Evolutionary conservation across 2,888 invertebrate genomes (phyloP).

Genomic region (Ectemnius continuus): DNA sequence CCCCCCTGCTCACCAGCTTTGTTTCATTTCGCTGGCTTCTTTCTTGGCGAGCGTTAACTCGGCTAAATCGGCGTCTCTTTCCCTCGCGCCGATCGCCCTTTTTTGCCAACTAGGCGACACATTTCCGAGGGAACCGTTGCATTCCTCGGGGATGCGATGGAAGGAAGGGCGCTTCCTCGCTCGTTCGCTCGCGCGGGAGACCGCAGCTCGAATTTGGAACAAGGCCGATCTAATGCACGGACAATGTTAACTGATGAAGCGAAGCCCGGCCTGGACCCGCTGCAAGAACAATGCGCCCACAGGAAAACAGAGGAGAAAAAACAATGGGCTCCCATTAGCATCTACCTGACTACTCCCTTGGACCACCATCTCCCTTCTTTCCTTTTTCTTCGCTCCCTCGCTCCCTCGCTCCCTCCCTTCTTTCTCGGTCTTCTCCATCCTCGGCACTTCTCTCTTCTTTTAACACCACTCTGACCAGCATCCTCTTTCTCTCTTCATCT

Average conservation of each 20-base stretch:
- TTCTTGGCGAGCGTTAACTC: not conserved
- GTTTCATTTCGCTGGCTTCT: constrained; percentile 9
- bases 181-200: constrained; percentile 42
- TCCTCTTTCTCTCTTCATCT: constrained; percentile 15
- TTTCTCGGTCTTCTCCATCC: constrained; percentile 14
- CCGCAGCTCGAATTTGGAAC: constrained; percentile 63
- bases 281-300: constrained; percentile 64
- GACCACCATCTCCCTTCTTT: constrained; percentile 44
- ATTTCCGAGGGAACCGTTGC: constrained; percentile 31
- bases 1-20: too few relatives aligned
- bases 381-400: constrained; percentile 28
- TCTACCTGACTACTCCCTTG: constrained; percentile 67
- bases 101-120: constrained; percentile 4
- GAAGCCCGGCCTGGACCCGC: constrained; percentile 45
- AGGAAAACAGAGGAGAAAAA: constrained; percentile 64
- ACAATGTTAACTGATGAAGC: constrained; percentile 71
- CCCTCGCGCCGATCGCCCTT: not conserved
- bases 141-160: constrained; percentile 50
- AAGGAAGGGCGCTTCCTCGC: too few relatives aligned
- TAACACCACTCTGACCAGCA: not conserved
- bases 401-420: constrained; percentile 15
- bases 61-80: constrained; percentile 14
- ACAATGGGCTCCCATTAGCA: constrained; percentile 72
- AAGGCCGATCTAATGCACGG: constrained; percentile 67
- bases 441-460: constrained; percentile 19